These are phyloP conservation scores for Tetragnatha montana DNA, from an alignment of 2,888 invertebrate species.

Conservation along the genomic window DNA sequence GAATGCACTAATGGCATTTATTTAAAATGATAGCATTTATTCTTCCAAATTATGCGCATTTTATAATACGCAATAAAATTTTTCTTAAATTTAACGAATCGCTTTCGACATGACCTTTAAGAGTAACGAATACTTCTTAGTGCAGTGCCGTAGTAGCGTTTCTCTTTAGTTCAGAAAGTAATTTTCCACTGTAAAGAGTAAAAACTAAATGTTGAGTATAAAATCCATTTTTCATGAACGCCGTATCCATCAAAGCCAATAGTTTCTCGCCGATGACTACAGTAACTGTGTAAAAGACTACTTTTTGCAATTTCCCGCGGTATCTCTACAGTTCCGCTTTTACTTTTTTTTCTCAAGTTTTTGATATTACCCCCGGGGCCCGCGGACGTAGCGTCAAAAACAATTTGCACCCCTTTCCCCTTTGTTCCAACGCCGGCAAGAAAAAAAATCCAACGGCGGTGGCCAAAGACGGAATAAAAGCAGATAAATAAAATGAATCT, in stretches of 20 bases:
- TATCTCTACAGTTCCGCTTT: constrained; percentile 2
- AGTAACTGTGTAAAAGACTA: constrained; percentile 40
- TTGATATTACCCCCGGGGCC: constrained; percentile 62
- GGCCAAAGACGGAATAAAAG: constrained; percentile 5
- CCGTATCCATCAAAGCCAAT: constrained; percentile 64
- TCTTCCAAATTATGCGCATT: background rate
- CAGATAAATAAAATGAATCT: background rate
- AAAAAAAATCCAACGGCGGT: background rate
- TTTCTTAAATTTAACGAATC: background rate
- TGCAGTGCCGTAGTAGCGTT: constrained; percentile 25
- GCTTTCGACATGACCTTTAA: background rate
- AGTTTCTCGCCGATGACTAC: constrained; percentile 27
- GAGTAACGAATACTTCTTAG: constrained; percentile 3
- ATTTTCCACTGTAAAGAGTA: constrained; percentile 52
- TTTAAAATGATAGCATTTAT: background rate
- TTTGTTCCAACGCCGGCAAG: background rate
- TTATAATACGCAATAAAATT: background rate
- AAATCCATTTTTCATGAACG: constrained; percentile 68
- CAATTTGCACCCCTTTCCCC: constrained; percentile 44
- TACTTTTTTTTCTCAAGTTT: constrained; percentile 45
- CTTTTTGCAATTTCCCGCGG: constrained; percentile 26
- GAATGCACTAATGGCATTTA: background rate
- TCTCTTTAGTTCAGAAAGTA: constrained; percentile 39
- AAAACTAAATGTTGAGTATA: constrained; percentile 46
- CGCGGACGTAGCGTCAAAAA: constrained; percentile 31